Evolutionary conservation across 2,888 invertebrate species (phyloP).

Genomic region (Camptogramma bilineatum): DNA sequence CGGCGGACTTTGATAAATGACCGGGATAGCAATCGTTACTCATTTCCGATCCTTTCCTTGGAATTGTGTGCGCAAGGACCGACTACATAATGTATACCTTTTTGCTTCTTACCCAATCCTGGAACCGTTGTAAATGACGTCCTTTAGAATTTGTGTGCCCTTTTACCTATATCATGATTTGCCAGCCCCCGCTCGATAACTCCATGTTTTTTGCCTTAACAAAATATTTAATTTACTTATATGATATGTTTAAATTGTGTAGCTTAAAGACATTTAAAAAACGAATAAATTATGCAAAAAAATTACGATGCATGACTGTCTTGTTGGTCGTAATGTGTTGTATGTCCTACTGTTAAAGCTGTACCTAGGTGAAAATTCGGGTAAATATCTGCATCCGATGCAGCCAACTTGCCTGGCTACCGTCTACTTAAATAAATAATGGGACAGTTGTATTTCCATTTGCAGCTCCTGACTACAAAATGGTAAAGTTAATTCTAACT

Average conservation of each 20-base stretch:
- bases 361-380: constrained; percentile 20
- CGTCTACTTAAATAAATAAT: constrained; percentile 35
- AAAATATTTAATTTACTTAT: constrained; percentile 16
- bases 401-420: constrained; percentile 14
- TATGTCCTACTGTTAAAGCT: constrained; percentile 20
- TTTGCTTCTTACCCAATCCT: constrained; percentile 58
- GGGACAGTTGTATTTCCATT: constrained; percentile 42
- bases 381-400: constrained; percentile 22
- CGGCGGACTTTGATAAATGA: constrained; percentile 79
- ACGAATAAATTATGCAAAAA: constrained; percentile 12
- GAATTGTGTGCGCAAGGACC: constrained; percentile 57
- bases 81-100: constrained; percentile 65
- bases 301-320: constrained; percentile 41
- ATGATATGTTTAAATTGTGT: constrained; percentile 29
- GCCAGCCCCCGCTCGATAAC: constrained; percentile 41
- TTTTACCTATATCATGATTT: constrained; percentile 44
- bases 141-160: constrained; percentile 53
- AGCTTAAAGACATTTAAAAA: constrained; percentile 14
- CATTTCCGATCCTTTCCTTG: constrained; percentile 74
- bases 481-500: constrained; percentile 15
- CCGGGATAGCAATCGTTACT: constrained; percentile 75
- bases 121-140: constrained; percentile 54
- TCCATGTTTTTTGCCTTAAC: constrained; percentile 14
- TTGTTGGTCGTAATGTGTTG: constrained; percentile 39
- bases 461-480: constrained; percentile 42